These are phyloP conservation scores for Fulica atra DNA, from an alignment of 2,113 vertebrate species.

Conservation along the genomic window DNA sequence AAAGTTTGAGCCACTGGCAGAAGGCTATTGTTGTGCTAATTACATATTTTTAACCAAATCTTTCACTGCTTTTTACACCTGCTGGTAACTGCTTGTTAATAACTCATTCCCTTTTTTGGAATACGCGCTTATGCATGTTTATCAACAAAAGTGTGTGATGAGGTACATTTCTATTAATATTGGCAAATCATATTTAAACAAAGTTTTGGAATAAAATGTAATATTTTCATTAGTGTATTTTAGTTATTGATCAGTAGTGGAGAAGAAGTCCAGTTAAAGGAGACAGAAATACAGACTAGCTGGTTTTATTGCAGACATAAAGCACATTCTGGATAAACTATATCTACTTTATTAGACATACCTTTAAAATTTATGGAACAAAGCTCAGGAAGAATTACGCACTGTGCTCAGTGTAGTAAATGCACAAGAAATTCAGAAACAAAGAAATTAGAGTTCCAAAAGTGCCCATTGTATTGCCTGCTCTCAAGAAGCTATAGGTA, in stretches of 20 bases:
- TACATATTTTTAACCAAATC: neutral
- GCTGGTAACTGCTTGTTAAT: neutral
- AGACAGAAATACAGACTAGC: neutral
- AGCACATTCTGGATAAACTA: neutral
- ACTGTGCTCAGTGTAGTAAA: neutral
- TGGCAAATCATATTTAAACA: neutral
- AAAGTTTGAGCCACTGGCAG: neutral
- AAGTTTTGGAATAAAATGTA: neutral
- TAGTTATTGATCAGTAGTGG: neutral
- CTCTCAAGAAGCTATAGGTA: constrained; percentile 58
- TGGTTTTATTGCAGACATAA: neutral
- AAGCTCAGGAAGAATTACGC: neutral
- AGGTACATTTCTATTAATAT: neutral
- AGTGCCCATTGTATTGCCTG: neutral
- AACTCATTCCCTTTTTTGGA: neutral
- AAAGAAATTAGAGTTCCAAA: neutral
- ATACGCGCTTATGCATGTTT: neutral
- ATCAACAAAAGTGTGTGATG: neutral
- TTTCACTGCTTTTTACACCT: neutral
- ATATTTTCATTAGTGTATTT: neutral
- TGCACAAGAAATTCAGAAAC: neutral
- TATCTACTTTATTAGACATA: neutral
- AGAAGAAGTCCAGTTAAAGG: neutral
- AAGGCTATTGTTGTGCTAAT: neutral
- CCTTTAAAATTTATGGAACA: neutral